These are phyloP conservation scores for Brachionus angularis DNA, from an alignment of 1,140 invertebrate genomes.

Conservation along the genomic window DNA sequence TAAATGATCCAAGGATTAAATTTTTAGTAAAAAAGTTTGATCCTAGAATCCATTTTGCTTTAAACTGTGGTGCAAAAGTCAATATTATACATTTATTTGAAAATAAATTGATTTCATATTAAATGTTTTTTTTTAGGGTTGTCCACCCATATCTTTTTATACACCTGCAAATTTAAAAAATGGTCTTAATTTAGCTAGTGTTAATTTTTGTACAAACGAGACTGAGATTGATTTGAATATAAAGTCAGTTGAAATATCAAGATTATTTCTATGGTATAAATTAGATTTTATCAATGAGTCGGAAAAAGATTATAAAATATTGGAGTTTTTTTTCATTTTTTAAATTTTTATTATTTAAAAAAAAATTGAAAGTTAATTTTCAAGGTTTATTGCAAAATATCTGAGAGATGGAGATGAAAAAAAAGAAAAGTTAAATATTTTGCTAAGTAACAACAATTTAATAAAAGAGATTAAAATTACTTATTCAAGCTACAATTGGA, in stretches of 20 bases:
- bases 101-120: neutral
- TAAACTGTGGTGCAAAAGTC: slow-evolving; percentile 58
- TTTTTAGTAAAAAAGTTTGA: slow-evolving; percentile 52
- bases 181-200: neutral
- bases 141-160: slow-evolving; percentile 21
- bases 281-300: slow-evolving; percentile 5
- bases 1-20: slow-evolving; percentile 51
- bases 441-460: no score
- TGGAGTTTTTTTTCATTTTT: neutral
- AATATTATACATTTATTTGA: neutral
- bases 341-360: neutral
- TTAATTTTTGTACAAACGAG: slow-evolving; percentile 17
- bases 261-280: slow-evolving; percentile 39
- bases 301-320: neutral
- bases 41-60: slow-evolving; percentile 59
- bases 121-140: slow-evolving; percentile 14
- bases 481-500: no score
- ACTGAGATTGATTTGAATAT: neutral
- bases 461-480: no score
- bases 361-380: neutral
- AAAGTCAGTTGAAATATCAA: neutral
- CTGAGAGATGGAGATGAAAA: no score
- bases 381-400: no score
- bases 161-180: slow-evolving; percentile 2
- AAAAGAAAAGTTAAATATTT: no score